phyloP scores from a whole-genome alignment of 2,797 vertebrate species.

The Cirrhinus molitorella region DNA sequence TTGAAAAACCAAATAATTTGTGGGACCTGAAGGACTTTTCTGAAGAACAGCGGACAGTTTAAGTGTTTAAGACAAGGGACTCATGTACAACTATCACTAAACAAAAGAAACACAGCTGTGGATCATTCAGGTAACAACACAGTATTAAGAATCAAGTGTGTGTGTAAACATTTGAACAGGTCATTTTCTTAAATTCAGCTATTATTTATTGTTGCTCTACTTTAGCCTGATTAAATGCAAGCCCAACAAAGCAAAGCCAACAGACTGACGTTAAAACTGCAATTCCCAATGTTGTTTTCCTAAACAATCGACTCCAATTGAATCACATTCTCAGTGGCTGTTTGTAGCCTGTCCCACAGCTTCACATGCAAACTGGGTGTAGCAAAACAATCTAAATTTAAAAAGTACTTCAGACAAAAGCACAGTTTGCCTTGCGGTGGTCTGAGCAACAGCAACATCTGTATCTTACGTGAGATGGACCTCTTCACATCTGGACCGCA shows the following conservation, averaged over 20 bases:
- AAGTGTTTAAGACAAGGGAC: too few species aligned
- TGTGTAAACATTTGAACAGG: too few species aligned
- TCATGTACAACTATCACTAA: too few species aligned
- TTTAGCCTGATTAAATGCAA: background rate
- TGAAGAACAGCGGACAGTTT: too few species aligned
- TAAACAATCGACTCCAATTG: slow-evolving; percentile 68
- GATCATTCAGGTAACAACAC: too few species aligned
- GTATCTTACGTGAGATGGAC: slow-evolving; percentile 78
- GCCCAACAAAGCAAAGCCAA: background rate
- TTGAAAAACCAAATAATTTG: too few species aligned
- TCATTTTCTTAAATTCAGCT: too few species aligned
- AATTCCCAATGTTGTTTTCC: slow-evolving; percentile 64
- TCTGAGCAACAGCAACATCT: slow-evolving; percentile 73
- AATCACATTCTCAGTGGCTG: slow-evolving; percentile 62
- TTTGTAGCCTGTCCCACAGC: slow-evolving; percentile 62
- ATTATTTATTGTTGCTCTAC: background rate
- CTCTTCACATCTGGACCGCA: slow-evolving; percentile 74
- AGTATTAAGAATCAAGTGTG: too few species aligned
- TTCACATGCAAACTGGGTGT: slow-evolving; percentile 68
- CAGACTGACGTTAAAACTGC: background rate
- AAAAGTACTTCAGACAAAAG: slow-evolving; percentile 72
- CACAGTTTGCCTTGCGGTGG: slow-evolving; percentile 65
- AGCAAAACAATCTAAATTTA: slow-evolving; percentile 73
- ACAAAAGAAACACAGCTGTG: too few species aligned
- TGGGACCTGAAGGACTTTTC: too few species aligned